These are phyloP conservation scores for Theodoxus fluviatilis DNA, from an alignment of 2,888 invertebrate species.

Conservation along the genomic window DNA sequence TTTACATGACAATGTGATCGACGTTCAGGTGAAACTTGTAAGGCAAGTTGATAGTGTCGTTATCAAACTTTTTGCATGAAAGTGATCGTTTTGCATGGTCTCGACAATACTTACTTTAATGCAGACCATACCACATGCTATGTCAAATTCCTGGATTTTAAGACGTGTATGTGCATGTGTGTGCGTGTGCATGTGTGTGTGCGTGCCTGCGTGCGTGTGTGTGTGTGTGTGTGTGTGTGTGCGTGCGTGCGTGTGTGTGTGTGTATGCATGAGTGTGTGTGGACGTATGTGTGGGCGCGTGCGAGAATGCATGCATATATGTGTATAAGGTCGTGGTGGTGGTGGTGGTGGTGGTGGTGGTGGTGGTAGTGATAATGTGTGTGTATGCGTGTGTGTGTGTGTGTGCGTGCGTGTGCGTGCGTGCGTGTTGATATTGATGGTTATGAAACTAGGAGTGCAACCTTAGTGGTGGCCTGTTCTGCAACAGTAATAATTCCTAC, in stretches of 20 bases:
- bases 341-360: background rate
- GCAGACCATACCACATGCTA: too few species aligned
- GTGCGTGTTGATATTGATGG: too few species aligned
- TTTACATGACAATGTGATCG: too few species aligned
- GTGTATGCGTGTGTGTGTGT: slow-evolving; percentile 18
- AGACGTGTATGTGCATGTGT: background rate
- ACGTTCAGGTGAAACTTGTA: too few species aligned
- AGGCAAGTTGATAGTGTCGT: too few species aligned
- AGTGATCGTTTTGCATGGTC: too few species aligned
- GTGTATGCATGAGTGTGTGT: slow-evolving; percentile 1
- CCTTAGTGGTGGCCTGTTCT: too few species aligned
- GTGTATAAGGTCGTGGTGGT: background rate
- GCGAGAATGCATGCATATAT: background rate
- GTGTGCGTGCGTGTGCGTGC: slow-evolving; percentile 7
- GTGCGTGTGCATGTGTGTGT: background rate
- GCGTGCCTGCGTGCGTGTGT: background rate
- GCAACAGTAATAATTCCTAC: too few species aligned
- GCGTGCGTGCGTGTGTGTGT: background rate
- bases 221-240: background rate
- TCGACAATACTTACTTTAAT: too few species aligned
- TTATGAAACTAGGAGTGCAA: too few species aligned
- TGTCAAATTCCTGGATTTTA: background rate
- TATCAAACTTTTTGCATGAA: too few species aligned
- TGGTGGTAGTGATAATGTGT: background rate
- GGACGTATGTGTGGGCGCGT: background rate